Evolutionary conservation across 2,888 invertebrate species (phyloP).

Genomic region (Andrena minutula): DNA sequence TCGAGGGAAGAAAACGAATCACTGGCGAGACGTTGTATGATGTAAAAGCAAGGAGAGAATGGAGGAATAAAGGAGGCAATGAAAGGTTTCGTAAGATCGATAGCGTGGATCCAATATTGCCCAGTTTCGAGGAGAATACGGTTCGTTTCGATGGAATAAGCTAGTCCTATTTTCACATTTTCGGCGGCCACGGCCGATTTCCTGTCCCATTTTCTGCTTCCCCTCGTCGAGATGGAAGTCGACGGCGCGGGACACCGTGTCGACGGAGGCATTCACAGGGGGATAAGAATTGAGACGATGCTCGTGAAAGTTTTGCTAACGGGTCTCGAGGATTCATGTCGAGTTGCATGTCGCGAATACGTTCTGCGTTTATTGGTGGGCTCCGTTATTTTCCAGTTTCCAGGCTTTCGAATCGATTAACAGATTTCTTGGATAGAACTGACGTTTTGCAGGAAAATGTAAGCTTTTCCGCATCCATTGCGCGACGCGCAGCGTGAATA

Average conservation of each 20-base stretch:
- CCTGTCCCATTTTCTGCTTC: slow-evolving; percentile 30
- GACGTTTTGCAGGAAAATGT: too few species aligned
- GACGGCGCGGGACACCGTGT: slow-evolving; percentile 3
- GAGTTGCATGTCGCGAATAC: too few species aligned
- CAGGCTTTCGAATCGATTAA: too few species aligned
- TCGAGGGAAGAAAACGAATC: not conserved
- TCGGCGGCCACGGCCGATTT: slow-evolving; percentile 29
- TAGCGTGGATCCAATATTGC: slow-evolving; percentile 38
- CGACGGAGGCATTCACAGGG: not conserved
- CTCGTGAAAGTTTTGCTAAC: too few species aligned
- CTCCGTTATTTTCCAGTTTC: too few species aligned
- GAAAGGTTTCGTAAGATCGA: slow-evolving; percentile 36
- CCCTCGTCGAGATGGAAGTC: not conserved
- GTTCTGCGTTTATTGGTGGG: too few species aligned
- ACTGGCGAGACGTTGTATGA: not conserved
- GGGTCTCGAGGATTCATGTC: too few species aligned
- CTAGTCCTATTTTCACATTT: slow-evolving; percentile 31
- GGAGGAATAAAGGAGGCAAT: not conserved
- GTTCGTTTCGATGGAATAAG: slow-evolving; percentile 26
- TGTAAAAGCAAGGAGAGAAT: not conserved
- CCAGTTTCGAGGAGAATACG: slow-evolving; percentile 19
- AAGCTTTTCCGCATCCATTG: too few species aligned
- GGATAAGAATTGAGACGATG: not conserved
- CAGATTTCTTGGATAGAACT: too few species aligned
- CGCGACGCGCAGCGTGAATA: too few species aligned